phyloP scores from a whole-genome alignment of 2,797 vertebrate species.

The Coranthus polyacanthus region DNA sequence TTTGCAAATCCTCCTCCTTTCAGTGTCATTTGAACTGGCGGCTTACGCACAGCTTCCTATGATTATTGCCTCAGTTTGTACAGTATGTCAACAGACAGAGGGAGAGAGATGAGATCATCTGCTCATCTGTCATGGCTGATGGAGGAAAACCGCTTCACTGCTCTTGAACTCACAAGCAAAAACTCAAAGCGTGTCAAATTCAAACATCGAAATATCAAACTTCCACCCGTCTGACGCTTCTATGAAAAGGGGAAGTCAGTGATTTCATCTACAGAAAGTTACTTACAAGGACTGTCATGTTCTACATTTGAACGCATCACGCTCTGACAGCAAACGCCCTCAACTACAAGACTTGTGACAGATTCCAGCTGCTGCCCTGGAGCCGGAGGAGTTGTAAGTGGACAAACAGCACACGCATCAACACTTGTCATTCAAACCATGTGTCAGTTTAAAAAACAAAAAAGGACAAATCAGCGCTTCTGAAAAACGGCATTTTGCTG shows the following conservation, averaged over 20 bases:
- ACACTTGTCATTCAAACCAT: conserved; percentile 4
- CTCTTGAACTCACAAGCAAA: neutral
- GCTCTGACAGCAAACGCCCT: conserved; percentile 14
- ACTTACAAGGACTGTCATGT: conserved; percentile 8
- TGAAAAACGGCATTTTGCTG: neutral
- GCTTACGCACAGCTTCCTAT: neutral
- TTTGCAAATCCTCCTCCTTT: neutral
- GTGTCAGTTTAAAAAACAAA: neutral
- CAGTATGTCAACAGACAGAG: conserved; percentile 26
- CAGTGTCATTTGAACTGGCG: neutral
- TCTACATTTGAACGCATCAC: conserved; percentile 8
- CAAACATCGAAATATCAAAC: neutral
- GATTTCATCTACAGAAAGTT: neutral
- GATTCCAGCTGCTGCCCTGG: conserved; percentile 7
- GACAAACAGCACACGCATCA: conserved; percentile 34
- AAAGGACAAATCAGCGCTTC: neutral
- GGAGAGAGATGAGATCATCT: conserved; percentile 15
- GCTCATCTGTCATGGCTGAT: conserved; percentile 24
- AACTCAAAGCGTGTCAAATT: neutral
- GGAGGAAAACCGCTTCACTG: conserved; percentile 17
- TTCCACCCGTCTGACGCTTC: neutral
- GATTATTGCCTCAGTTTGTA: neutral
- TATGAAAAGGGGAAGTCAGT: neutral
- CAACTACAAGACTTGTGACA: conserved; percentile 24
- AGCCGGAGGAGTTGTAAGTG: conserved; percentile 24